Conservation (phyloP, 2,888 invertebrate species). For the Myopa testacea region DNA sequence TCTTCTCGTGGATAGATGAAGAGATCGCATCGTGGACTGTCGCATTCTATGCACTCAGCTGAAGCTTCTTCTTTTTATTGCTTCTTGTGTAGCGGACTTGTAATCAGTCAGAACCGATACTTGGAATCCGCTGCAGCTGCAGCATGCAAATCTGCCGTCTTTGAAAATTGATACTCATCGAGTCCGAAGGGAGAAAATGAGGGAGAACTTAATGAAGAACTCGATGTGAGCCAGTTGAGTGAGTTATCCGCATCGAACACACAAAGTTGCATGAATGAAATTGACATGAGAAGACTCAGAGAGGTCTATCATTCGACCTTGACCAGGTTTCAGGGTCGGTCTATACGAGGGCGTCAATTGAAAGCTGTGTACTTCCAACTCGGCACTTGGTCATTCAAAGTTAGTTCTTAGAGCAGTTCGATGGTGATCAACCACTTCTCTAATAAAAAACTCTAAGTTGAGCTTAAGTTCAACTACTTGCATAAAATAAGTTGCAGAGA, state of each 20-base stretch:
- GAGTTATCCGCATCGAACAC: not conserved
- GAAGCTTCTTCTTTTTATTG: not conserved
- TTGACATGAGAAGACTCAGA: not conserved
- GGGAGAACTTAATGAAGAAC: not conserved
- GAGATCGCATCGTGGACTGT: not conserved
- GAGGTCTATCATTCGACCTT: too few relatives aligned
- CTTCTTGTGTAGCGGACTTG: not conserved
- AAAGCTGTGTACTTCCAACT: too few relatives aligned
- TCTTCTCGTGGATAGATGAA: slow-evolving; percentile 7
- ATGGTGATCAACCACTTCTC: too few relatives aligned
- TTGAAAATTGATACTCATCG: slow-evolving; percentile 15
- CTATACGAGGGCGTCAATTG: too few relatives aligned
- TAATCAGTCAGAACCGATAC: slow-evolving; percentile 3
- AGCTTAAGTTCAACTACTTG: too few relatives aligned
- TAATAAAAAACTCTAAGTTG: too few relatives aligned
- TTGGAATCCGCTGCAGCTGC: slow-evolving; percentile 5
- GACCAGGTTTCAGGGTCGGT: too few relatives aligned
- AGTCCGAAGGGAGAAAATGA: slow-evolving; percentile 2
- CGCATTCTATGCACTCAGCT: slow-evolving; percentile 10
- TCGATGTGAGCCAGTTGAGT: not conserved
- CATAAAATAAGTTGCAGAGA: too few relatives aligned
- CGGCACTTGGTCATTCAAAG: too few relatives aligned
- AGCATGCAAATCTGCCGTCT: not conserved
- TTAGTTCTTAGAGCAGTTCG: too few relatives aligned
- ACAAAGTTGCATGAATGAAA: not conserved